Conservation (phyloP, 1,140 invertebrate species). For the Phthorimaea operculella region DNA sequence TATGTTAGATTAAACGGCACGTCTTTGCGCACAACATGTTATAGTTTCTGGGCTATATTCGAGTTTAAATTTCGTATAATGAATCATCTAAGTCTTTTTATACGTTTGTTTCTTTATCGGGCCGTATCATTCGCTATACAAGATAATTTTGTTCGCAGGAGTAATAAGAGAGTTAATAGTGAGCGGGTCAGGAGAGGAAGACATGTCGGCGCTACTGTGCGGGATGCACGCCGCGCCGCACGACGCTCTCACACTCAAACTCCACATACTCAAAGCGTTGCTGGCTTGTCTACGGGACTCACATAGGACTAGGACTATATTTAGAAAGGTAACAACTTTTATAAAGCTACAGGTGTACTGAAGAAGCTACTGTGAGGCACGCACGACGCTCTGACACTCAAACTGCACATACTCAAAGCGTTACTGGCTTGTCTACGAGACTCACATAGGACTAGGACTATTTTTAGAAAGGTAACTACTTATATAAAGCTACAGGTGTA, state of each 20-base stretch:
- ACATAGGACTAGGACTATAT: slow-evolving; percentile 93
- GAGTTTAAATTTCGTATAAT: no score
- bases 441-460: no score
- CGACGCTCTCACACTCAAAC: slow-evolving; percentile 84
- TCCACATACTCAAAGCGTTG: slow-evolving; percentile 91
- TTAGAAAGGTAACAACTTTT: no score
- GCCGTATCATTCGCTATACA: no score
- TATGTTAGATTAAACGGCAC: no score
- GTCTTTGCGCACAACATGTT: no score
- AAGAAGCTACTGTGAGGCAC: slow-evolving; percentile 88
- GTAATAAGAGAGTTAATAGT: slow-evolving; percentile 90
- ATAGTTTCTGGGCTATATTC: no score
- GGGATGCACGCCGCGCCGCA: slow-evolving; percentile 90
- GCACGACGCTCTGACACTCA: slow-evolving; percentile 86
- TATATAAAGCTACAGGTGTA: slow-evolving; percentile 70
- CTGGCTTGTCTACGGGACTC: slow-evolving; percentile 91
- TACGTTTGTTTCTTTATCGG: no score
- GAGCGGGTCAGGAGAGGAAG: slow-evolving; percentile 92
- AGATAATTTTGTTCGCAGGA: slow-evolving; percentile 38
- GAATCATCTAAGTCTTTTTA: no score
- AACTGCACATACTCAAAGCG: slow-evolving; percentile 92
- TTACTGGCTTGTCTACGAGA: slow-evolving; percentile 86
- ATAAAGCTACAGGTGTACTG: no score
- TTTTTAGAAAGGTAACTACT: slow-evolving; percentile 89
- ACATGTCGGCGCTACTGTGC: slow-evolving; percentile 91